phyloP scores from a whole-genome alignment of 2,888 invertebrate genomes.

The Pachliopta kotzebuea region DNA sequence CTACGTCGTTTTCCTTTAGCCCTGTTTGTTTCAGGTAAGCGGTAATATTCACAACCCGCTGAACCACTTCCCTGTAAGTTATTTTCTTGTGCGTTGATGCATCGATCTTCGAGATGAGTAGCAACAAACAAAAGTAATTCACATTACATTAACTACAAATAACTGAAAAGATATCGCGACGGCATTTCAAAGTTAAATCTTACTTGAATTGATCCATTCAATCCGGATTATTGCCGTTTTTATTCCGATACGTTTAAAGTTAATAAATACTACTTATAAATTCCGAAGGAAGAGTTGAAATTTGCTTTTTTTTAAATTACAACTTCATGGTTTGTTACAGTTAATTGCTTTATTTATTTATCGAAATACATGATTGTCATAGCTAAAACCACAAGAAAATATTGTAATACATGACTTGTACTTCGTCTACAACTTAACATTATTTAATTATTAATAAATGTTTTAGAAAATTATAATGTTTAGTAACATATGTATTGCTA shows the following conservation, averaged over 20 bases:
- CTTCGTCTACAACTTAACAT: too few species aligned
- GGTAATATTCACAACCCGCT: constrained; percentile 46
- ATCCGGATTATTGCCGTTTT: constrained; percentile 26
- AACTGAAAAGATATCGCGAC: constrained; percentile 25
- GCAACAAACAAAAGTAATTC: constrained; percentile 26
- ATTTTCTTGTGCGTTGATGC: constrained; percentile 40
- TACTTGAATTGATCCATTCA: constrained; percentile 26
- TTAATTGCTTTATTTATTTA: background rate
- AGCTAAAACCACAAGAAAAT: too few species aligned
- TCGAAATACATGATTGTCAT: too few species aligned
- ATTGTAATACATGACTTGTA: too few species aligned
- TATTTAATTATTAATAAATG: too few species aligned
- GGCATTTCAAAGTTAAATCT: constrained; percentile 27
- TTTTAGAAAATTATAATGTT: too few species aligned
- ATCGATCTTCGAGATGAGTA: constrained; percentile 46
- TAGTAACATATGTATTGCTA: too few species aligned
- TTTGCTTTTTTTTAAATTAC: background rate
- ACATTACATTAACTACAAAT: constrained; percentile 24
- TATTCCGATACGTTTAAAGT: constrained; percentile 27
- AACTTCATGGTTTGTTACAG: background rate
- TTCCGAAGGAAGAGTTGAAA: constrained; percentile 8
- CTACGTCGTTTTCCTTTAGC: constrained; percentile 44
- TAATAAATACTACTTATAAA: constrained; percentile 21
- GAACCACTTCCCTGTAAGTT: constrained; percentile 44
- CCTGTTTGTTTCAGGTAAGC: constrained; percentile 41